phyloP scores from a whole-genome alignment of 2,113 vertebrate genomes.

The Fregata magnificens region DNA sequence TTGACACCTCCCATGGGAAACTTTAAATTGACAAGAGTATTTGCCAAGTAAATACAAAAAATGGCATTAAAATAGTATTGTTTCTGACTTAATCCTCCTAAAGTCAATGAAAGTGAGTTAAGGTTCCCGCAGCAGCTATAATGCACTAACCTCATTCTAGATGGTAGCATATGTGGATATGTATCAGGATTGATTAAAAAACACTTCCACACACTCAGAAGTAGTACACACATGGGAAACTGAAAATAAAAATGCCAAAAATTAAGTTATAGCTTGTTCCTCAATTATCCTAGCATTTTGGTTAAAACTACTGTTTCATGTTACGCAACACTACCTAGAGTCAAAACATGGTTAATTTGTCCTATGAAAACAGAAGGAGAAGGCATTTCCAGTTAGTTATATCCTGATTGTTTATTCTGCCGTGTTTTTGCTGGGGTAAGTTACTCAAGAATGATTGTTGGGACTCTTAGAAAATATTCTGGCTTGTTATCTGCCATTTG shows the following conservation, averaged over 20 bases:
- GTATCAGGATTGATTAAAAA: not conserved
- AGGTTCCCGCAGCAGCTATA: not conserved
- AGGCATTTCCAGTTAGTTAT: not conserved
- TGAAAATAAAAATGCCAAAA: constrained; percentile 2
- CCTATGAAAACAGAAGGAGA: not conserved
- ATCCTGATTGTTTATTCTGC: not conserved
- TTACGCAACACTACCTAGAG: not conserved
- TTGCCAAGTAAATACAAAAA: constrained; percentile 23
- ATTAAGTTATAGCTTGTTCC: not conserved
- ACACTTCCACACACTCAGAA: not conserved
- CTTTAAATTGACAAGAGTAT: not conserved
- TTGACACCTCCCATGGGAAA: not conserved
- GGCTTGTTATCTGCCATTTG: not conserved
- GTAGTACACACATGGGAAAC: not conserved
- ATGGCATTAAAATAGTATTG: not conserved
- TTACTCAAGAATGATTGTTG: not conserved
- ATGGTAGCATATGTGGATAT: not conserved
- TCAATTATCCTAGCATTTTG: not conserved
- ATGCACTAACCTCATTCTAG: not conserved
- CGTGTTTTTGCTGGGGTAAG: not conserved
- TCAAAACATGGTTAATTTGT: not conserved
- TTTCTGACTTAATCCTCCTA: constrained; percentile 13
- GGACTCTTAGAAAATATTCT: not conserved
- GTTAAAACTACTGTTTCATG: not conserved
- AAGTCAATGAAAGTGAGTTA: not conserved